These are phyloP conservation scores for Phymastichus coffea DNA, from an alignment of 1,140 invertebrate species.

Conservation along the genomic window DNA sequence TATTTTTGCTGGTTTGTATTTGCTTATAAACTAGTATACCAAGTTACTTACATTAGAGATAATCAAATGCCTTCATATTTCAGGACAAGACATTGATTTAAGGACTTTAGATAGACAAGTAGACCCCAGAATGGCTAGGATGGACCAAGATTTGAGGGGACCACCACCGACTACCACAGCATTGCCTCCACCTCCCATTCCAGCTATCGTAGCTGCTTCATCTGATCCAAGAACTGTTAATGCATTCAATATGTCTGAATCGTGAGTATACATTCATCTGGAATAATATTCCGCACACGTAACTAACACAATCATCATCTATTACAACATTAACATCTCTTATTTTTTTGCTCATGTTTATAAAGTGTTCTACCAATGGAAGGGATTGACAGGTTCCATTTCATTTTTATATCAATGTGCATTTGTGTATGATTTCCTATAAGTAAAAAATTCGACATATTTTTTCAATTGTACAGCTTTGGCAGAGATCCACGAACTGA, in stretches of 20 bases:
- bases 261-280: slow-evolving; percentile 41
- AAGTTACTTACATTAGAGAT: background rate
- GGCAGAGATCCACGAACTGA: slow-evolving; percentile 58
- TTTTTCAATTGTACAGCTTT: slow-evolving; percentile 28
- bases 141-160: slow-evolving; percentile 66
- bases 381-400: slow-evolving; percentile 51
- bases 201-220: slow-evolving; percentile 45
- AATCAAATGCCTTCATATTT: background rate
- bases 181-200: slow-evolving; percentile 56
- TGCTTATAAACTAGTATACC: background rate
- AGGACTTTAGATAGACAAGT: slow-evolving; percentile 57
- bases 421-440: slow-evolving; percentile 19
- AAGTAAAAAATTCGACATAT: background rate
- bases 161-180: slow-evolving; percentile 57
- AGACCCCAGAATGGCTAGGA: slow-evolving; percentile 56
- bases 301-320: slow-evolving; percentile 2
- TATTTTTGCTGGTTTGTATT: slow-evolving; percentile 48
- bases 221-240: slow-evolving; percentile 39
- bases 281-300: slow-evolving; percentile 1
- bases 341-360: too few species aligned
- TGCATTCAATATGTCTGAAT: slow-evolving; percentile 47
- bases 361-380: slow-evolving; percentile 51
- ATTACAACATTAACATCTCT: slow-evolving; percentile 28
- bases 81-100: slow-evolving; percentile 64
- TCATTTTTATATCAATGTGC: slow-evolving; percentile 27